Evolutionary conservation across 2,888 invertebrate species (phyloP).

Genomic region (Hedychridium roseum): DNA sequence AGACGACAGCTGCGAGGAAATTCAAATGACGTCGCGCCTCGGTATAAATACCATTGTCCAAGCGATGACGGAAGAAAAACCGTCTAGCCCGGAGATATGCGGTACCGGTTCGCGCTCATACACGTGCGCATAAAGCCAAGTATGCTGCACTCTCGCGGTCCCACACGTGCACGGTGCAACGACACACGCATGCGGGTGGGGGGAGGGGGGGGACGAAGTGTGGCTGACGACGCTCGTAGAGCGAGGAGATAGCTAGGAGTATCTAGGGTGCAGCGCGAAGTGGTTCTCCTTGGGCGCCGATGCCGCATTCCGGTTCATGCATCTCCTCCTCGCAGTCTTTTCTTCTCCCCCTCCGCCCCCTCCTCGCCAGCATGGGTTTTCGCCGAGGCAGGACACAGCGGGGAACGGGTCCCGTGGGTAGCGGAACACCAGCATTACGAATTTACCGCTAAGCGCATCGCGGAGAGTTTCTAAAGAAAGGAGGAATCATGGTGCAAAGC

Average conservation of each 20-base stretch:
- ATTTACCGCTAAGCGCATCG: conserved; percentile 20
- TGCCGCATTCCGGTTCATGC: conserved; percentile 57
- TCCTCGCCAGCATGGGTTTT: conserved; percentile 9
- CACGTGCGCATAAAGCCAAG: background rate
- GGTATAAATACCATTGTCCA: background rate
- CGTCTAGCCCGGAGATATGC: background rate
- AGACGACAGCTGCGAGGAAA: too few species aligned
- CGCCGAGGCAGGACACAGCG: too few species aligned
- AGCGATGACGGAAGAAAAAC: background rate
- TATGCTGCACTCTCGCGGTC: background rate
- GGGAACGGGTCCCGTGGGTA: conserved; percentile 6
- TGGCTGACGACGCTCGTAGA: background rate
- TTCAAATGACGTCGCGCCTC: too few species aligned
- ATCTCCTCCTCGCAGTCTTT: conserved; percentile 31
- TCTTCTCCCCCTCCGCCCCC: conserved; percentile 2
- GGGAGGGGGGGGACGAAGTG: background rate
- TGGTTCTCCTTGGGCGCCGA: conserved; percentile 56
- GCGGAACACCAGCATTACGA: too few species aligned
- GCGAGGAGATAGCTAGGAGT: conserved; percentile 34
- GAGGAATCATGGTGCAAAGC: too few species aligned
- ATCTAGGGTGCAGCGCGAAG: conserved; percentile 54
- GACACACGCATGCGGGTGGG: background rate
- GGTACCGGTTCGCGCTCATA: background rate
- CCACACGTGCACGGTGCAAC: background rate
- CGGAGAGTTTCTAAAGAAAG: background rate